Conservation (phyloP, 2,797 vertebrate genomes). For the Rhynchotus rufescens region DNA sequence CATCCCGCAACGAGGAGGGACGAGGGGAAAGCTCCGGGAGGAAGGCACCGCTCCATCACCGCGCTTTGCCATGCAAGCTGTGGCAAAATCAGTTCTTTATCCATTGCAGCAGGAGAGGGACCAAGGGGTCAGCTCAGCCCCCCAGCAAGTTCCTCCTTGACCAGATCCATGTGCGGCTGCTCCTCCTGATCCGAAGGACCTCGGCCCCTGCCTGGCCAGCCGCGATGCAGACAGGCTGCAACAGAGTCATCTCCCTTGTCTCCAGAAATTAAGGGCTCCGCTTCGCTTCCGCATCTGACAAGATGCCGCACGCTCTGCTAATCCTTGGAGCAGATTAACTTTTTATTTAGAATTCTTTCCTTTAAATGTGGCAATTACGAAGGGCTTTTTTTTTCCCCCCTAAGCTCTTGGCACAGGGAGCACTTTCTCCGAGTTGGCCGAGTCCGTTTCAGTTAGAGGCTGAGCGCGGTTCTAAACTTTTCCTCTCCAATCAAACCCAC, state of each 20-base stretch:
- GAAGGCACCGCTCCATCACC: background rate
- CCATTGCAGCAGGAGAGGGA: background rate
- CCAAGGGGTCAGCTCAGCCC: background rate
- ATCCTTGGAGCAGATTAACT: slow-evolving; percentile 68
- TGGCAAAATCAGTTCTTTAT: background rate
- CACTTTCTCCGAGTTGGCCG: background rate
- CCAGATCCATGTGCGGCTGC: background rate
- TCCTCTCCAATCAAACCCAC: background rate
- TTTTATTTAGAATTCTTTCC: slow-evolving; percentile 68
- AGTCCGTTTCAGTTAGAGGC: background rate
- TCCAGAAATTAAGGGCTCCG: background rate
- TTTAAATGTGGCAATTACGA: slow-evolving; percentile 38
- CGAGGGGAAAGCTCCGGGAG: background rate
- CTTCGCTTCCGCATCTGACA: slow-evolving; percentile 62
- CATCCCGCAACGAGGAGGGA: background rate
- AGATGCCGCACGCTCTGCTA: slow-evolving; percentile 70
- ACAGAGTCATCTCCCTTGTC: slow-evolving; percentile 34
- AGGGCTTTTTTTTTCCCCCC: background rate
- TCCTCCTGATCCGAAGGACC: accelerated
- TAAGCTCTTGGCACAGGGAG: slow-evolving; percentile 38
- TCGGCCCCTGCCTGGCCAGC: background rate
- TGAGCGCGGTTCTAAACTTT: background rate
- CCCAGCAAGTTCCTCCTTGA: background rate
- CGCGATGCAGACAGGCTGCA: background rate
- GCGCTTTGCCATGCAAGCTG: accelerated